Evolutionary conservation across 2,113 vertebrate genomes (phyloP), one percentile per base, ranked within the genome.

Genomic region (Mungos mungo): DNA sequence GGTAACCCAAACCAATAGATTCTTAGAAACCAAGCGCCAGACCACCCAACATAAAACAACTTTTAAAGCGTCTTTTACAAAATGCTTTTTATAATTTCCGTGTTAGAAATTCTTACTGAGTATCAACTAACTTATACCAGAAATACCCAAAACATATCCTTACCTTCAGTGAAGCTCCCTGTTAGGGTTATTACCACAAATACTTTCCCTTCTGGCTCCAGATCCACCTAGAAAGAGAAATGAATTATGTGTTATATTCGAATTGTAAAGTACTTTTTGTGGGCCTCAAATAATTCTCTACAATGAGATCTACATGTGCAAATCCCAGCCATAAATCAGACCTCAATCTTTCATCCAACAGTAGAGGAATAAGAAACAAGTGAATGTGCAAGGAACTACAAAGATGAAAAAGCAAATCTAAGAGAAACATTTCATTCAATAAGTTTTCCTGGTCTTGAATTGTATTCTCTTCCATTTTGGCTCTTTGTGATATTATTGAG

Each of bases 161-260:
- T 99, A 99, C 99, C 99, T 98, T 99, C 99, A 3, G 98, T 99
- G 98, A 99, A 99, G 97, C 99, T 99, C 95, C 99, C 99, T 5
- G 99, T 99, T 41, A 99, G 99, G 12, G 99, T 98, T 92, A 99
- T 99, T 38, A 98, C 98, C 23, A 99, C 98, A 98, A 99, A 99
- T 52, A 99, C 99, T 98, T 99, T 99, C 45, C 99, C 99, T 98
- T 99, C 99, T 7, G 99, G 99, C 97, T 99, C 99, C 98, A 99
- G 98, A 97, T 99, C 99, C 98, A 99, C 99, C 99, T 99, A 98
- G 77, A 96, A 99, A 97, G 92, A 96, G 52, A 88, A 52, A 72
- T 60, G 95, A 69, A 31, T 12, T 35, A 9, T 50, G 33, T 19
- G 23, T 92, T 96, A 86, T 29, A 90, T 60, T 97, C 88, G 77